Base-by-base conservation (phyloP, 1,140 invertebrate genomes). In the Temnothorax longispinosus region DNA sequence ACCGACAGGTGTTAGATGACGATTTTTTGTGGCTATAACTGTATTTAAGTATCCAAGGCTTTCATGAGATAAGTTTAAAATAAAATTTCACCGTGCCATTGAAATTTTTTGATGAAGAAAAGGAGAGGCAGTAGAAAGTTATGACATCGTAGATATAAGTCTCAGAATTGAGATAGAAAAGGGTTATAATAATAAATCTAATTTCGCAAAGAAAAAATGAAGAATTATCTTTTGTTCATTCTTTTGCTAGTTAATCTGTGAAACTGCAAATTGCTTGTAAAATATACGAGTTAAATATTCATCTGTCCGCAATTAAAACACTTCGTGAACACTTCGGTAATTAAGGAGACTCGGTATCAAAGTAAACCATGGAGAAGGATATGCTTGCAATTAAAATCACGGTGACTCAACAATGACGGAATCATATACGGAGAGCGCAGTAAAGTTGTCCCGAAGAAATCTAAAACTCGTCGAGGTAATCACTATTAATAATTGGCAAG, bases 401-500 rank as follows among this genome's bases (percentile, higher is more conserved):
- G 7, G 13, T 80, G 62, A 80, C 44, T 80, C 47, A 54, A 47
- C 6, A 35, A 52, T 84, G 27, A 50, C 47, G 32, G 11, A 84
- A 75, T 44, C 54, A 5, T 18, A 18, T 1, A 15, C 52, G 52
- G 10, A 67, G 47, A 74, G 32, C 35, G 75, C 41, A 44, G 5
- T 77, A 81, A 81, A 56, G 10, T 72, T 72, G 47, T 62, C 18
- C 54, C 8, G 41, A 18, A 62, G n/a, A 84, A 50, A 50, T 47
- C 52, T 58, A 18, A 58, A 47, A 21, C 47, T 47, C 18, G 27
- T 32, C 52, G 52, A 56, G 38, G 18, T 75, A 74, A 62, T 84
- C 80, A 75, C 56, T 84, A 74, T 84, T 84, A 75, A 84, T 75
- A 75, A 71, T 71, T 38, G 65, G 0, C 78, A 58, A 75, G 35